Base-by-base conservation (phyloP, 2,888 invertebrate genomes). In the Caenorhabditis sinica region DNA sequence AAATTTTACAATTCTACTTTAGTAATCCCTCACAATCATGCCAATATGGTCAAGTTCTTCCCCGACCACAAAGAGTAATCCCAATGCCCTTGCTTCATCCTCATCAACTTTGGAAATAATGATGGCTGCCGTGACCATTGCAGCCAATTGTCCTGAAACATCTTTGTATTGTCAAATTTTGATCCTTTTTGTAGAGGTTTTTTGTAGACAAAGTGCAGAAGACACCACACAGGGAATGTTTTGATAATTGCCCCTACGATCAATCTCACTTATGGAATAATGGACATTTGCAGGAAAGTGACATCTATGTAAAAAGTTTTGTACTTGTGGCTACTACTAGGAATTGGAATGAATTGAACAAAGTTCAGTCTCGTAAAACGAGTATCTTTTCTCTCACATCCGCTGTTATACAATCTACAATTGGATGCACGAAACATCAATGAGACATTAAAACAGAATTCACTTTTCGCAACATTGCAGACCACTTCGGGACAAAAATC, bases 11-110 rank as follows among this genome's bases (percentile, higher is more conserved):
- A 1, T 15, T 33, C 1, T 2, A 36, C 9, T 53, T 23, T 25
- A 28, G 28, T 30, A 51, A 15, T 65, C 73, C 58, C 88, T 82
- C 40, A 90, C 91, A 58, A 82, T 87, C 91, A 92, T 92, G 56
- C 92, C 92, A 45, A 89, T 72, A 66, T 92, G 92, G 73, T 91
- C 91, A 9, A 90, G 85, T 80, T 92, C 92, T 65, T 92, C 92
- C 20, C 90, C 91, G 30, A 91, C 91, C 20, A 91, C 91, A 49
- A 92, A 90, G 45, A 92, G 86, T 45, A 92, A 85, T 11, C 89
- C 92, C 20, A 91, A 49, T 43, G 88, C 80, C 17, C 87, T 82
- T 9, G 88, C 90, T 20, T 90, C 65, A 58, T 86, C 74, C 43
- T 89, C 90, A 17, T 86, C 53, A 13, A 82, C 85, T 43, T 60